phyloP scores from a whole-genome alignment of 1,140 invertebrate species.

The Saccostrea echinata region DNA sequence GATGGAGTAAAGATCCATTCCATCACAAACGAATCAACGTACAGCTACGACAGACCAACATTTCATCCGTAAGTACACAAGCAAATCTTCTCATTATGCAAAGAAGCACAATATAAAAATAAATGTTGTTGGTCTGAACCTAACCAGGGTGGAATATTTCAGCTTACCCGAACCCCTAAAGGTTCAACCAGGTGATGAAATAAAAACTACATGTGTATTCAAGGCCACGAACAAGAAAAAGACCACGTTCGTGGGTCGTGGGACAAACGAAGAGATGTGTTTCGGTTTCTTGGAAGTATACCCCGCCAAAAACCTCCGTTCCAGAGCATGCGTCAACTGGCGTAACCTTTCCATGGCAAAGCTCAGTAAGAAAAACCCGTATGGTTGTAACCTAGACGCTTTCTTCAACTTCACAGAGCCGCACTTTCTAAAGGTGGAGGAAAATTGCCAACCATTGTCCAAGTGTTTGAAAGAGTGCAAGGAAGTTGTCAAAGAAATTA shows the following conservation, averaged over 20 bases:
- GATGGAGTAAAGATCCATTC: conserved; percentile 53
- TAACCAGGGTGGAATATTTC: background rate
- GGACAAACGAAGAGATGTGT: conserved; percentile 66
- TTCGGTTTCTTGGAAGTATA: conserved; percentile 58
- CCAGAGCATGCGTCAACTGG: conserved; percentile 36
- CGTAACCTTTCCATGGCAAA: background rate
- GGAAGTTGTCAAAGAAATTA: background rate
- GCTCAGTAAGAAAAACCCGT: background rate
- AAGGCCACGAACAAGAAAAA: conserved; percentile 46
- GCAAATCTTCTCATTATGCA: background rate
- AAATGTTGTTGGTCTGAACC: too few species aligned
- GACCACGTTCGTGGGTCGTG: conserved; percentile 52
- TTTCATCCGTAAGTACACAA: conserved; percentile 51
- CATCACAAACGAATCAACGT: conserved; percentile 56
- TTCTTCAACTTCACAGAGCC: background rate
- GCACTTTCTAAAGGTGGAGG: background rate
- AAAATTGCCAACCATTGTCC: conserved; percentile 47
- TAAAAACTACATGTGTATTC: conserved; percentile 59
- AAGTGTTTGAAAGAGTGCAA: conserved; percentile 49
- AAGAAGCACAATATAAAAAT: too few species aligned
- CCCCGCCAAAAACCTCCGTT: conserved; percentile 49
- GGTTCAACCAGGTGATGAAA: conserved; percentile 58
- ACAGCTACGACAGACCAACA: conserved; percentile 61
- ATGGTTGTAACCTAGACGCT: conserved; percentile 3
- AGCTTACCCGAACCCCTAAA: conserved; percentile 52